A percentile compares a stretch with the other conserved stretches of the same genome.
phyloP scores from a whole-genome alignment of 1,140 invertebrate genomes.

The Agrypnia vestita region DNA sequence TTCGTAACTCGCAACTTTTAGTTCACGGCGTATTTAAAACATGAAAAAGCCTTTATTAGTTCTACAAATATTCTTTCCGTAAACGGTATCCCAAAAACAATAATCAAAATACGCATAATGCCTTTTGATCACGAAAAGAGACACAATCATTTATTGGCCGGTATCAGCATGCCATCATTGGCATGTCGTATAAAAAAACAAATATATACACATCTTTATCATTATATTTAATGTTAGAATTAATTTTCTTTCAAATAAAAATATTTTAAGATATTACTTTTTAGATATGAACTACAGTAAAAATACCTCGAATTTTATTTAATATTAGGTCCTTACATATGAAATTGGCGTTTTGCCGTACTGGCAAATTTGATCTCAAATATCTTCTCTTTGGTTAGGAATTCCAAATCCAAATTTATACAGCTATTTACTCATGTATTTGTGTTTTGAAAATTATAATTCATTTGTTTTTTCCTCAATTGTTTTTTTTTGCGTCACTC shows the following conservation, averaged over 20 bases:
- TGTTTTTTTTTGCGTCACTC: no score
- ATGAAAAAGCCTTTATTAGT: neutral
- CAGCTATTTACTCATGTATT: no score
- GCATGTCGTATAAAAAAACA: neutral
- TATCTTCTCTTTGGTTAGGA: no score
- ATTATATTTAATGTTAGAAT: neutral
- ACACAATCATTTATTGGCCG: neutral
- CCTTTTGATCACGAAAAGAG: slow-evolving; percentile 25
- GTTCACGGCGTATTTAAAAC: neutral
- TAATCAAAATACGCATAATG: slow-evolving; percentile 18
- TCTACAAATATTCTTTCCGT: slow-evolving; percentile 6
- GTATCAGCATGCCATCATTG: neutral
- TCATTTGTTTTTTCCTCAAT: no score
- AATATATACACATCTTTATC: no score
- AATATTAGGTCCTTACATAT: neutral
- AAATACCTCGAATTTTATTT: neutral
- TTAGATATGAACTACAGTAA: neutral
- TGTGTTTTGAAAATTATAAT: no score
- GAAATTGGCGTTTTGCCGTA: no score
- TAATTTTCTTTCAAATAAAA: neutral
- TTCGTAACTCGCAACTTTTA: neutral
- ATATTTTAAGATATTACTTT: neutral
- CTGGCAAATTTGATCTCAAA: no score
- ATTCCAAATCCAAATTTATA: no score
- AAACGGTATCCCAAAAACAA: slow-evolving; percentile 18